Base-by-base conservation (phyloP, 37 sponge, comb jelly and placozoan species). In the Aphrocallistes beatrix region DNA sequence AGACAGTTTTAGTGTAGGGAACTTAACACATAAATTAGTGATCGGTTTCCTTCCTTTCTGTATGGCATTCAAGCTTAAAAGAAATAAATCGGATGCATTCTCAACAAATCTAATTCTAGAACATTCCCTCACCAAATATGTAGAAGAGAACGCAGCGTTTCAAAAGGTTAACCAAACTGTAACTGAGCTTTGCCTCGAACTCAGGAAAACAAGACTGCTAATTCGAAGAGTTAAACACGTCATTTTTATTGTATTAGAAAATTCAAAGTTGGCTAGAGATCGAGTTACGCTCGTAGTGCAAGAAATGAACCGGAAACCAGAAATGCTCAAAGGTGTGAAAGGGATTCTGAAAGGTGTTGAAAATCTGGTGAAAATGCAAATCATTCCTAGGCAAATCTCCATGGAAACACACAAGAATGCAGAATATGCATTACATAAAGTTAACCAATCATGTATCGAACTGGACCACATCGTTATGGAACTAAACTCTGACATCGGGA, bases 361-460 rank as follows among this genome's bases (percentile, higher is more conserved):
- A 30, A 60, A 30, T 60, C 8, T 60, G 10, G n/a, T 60, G 75
- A 60, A 60, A 60, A 60, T 60, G 34, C 75, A 60, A 60, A 19
- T 30, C n/a, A 30, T 30, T 6, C 25, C 8, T 3, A 60, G n/a
- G 21, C 28, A 60, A 8, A 30, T 60, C 3, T 32, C 75, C 75
- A 60, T 60, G 75, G 75, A 60, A 60, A 60, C 75, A 60, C 75
- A 60, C 3, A 3, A 13, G 34, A 60, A 60, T 60, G 75, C 21
- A 13, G 75, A 60, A 60, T 60, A 60, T 60, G 75, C 10, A 30
- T 32, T 60, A 30, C 75, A 60, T 60, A 60, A 28, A 60, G 6
- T 60, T 6, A 60, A 60, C 75, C 75, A 60, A 60, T 60, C 75
- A 60, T 3, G 17, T 60, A 60, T 60, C 75, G 75, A 60, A 1